Conservation (phyloP, 2,113 vertebrate genomes). For the Egretta garzetta region DNA sequence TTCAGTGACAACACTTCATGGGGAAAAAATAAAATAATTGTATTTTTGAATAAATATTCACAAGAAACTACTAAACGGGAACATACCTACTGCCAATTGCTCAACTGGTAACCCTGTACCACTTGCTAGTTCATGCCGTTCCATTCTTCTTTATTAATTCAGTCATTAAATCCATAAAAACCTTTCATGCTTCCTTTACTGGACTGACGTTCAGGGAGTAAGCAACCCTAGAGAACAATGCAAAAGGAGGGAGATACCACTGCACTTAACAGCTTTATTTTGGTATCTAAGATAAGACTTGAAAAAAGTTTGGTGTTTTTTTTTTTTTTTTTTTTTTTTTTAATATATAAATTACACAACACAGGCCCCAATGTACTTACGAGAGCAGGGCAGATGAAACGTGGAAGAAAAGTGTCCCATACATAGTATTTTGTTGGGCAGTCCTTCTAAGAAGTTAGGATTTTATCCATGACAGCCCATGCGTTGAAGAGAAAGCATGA, state of each 20-base stretch:
- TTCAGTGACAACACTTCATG: not conserved
- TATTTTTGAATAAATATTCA: slow-evolving; percentile 31
- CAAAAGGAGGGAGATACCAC: not conserved
- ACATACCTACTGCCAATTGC: not conserved
- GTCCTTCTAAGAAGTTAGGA: slow-evolving; percentile 63
- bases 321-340: not conserved
- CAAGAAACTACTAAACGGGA: not conserved
- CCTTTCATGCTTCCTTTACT: not conserved
- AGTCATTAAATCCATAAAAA: not conserved
- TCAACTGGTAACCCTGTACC: not conserved
- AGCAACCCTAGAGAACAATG: not conserved
- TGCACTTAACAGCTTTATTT: not conserved
- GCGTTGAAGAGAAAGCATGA: not conserved
- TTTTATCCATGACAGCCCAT: slow-evolving; percentile 51
- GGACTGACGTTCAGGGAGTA: not conserved
- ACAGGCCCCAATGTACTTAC: not conserved
- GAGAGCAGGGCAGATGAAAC: not conserved
- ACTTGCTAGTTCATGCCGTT: not conserved
- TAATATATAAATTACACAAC: not conserved
- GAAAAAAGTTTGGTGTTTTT: not conserved
- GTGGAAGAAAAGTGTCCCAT: not conserved
- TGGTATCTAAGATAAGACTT: not conserved
- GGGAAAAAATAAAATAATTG: not conserved
- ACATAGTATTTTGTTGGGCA: not conserved
- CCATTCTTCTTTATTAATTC: not conserved